Conservation (phyloP, 1,140 invertebrate genomes). For the Scaptomyza montana region DNA sequence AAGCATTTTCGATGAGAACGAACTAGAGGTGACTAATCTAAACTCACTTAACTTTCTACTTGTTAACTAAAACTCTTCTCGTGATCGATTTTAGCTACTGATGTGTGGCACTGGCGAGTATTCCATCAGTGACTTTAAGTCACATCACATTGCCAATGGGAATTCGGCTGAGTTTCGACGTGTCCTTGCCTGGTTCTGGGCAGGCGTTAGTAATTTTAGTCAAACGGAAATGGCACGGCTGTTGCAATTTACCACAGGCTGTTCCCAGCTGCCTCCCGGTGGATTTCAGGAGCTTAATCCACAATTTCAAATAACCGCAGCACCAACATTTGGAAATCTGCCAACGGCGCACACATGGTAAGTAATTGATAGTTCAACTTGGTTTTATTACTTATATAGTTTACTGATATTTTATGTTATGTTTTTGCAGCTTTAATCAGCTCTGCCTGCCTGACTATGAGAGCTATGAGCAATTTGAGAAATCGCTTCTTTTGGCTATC, state of each 20-base stretch:
- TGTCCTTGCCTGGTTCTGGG: constrained; percentile 97
- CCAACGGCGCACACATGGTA: constrained; percentile 97
- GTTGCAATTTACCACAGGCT: constrained; percentile 97
- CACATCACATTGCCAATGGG: constrained; percentile 94
- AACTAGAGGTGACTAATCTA: constrained; percentile 90
- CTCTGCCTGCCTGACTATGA: constrained; percentile 97
- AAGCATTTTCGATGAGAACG: constrained; percentile 98
- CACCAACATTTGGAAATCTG: constrained; percentile 94
- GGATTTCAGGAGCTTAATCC: constrained; percentile 95
- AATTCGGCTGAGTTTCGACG: constrained; percentile 92
- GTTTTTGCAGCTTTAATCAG: constrained; percentile 93
- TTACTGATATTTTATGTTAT: constrained; percentile 1
- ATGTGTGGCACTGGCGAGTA: constrained; percentile 97
- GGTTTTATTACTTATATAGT: background rate
- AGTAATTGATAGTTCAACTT: constrained; percentile 39
- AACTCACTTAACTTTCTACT: background rate
- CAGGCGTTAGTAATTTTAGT: constrained; percentile 94
- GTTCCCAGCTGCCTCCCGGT: constrained; percentile 95
- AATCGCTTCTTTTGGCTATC: constrained; percentile 94
- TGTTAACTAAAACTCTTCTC: background rate
- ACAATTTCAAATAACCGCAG: constrained; percentile 94
- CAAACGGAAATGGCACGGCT: constrained; percentile 96
- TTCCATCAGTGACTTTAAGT: constrained; percentile 94
- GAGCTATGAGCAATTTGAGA: constrained; percentile 96
- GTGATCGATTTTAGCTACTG: constrained; percentile 87